Percentiles rank a stretch among this genome's conserved stretches.
These are phyloP conservation scores for Mya arenaria DNA, from an alignment of 1,140 invertebrate species.

Conservation along the genomic window DNA sequence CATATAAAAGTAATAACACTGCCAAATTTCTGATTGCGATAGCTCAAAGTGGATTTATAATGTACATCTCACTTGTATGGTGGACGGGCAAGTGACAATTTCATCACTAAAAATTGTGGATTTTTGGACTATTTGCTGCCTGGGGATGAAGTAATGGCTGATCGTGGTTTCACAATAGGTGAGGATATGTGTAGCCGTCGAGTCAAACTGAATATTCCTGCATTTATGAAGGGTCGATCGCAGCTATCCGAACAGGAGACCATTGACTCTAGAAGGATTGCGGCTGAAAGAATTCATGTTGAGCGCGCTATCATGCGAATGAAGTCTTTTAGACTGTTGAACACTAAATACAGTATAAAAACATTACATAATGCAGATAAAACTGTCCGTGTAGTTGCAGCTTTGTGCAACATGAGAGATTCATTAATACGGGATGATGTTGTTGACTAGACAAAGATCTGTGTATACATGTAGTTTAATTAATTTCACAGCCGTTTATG, in stretches of 20 bases:
- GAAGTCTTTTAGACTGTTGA: not conserved
- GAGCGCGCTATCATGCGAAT: constrained; percentile 35
- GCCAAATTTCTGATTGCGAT: constrained; percentile 73
- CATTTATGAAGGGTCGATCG: constrained; percentile 47
- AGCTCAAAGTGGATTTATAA: constrained; percentile 71
- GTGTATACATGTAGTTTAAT: no score
- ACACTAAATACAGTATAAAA: not conserved
- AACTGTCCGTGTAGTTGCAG: not conserved
- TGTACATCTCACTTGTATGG: constrained; percentile 71
- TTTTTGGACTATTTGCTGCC: constrained; percentile 52
- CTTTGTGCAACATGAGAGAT: constrained; percentile 25
- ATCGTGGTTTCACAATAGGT: constrained; percentile 48
- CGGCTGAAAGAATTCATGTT: constrained; percentile 47
- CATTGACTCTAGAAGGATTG: constrained; percentile 38
- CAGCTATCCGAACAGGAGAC: constrained; percentile 51
- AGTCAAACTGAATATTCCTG: constrained; percentile 49
- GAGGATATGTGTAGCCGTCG: constrained; percentile 47
- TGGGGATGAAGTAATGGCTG: constrained; percentile 48
- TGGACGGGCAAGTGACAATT: constrained; percentile 69
- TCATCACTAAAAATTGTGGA: constrained; percentile 66
- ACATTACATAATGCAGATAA: constrained; percentile 11
- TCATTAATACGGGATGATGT: not conserved
- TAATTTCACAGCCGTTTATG: no score
- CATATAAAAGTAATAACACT: constrained; percentile 64
- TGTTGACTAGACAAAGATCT: no score